A percentile compares a stretch with the other conserved stretches of the same genome.
These are phyloP conservation scores for Crotalus helleri DNA, from an alignment of 2,113 vertebrate genomes.

Conservation along the genomic window DNA sequence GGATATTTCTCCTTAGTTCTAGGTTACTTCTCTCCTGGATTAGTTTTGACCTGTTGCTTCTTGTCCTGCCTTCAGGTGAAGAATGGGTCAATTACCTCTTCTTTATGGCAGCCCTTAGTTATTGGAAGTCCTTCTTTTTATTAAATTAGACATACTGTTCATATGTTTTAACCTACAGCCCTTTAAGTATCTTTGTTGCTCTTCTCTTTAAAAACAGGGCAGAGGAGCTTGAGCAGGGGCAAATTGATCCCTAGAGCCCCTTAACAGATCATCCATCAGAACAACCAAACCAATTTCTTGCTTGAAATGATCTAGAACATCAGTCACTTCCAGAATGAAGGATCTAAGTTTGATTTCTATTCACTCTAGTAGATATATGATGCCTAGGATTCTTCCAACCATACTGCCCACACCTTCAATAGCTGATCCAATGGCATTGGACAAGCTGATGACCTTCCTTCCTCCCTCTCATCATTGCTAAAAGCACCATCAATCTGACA, in stretches of 20 bases:
- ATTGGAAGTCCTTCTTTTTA: not conserved
- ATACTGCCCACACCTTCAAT: not conserved
- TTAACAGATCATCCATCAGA: not conserved
- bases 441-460: not conserved
- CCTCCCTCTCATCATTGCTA: not conserved
- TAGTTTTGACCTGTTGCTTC: too few relatives aligned
- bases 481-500: not conserved
- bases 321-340: not conserved
- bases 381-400: not conserved
- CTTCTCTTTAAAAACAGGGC: not conserved
- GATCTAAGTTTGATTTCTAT: not conserved
- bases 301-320: not conserved
- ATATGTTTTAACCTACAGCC: not conserved
- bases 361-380: not conserved
- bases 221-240: not conserved
- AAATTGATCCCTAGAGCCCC: not conserved
- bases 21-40: not conserved
- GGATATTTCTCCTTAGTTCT: not conserved
- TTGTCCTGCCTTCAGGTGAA: not conserved
- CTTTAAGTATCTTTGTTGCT: not conserved
- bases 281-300: not conserved
- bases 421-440: not conserved
- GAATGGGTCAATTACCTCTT: not conserved
- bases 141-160: not conserved
- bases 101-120: not conserved